Conservation (phyloP, 1,140 invertebrate genomes). For the Drosophila pruinosa region DNA sequence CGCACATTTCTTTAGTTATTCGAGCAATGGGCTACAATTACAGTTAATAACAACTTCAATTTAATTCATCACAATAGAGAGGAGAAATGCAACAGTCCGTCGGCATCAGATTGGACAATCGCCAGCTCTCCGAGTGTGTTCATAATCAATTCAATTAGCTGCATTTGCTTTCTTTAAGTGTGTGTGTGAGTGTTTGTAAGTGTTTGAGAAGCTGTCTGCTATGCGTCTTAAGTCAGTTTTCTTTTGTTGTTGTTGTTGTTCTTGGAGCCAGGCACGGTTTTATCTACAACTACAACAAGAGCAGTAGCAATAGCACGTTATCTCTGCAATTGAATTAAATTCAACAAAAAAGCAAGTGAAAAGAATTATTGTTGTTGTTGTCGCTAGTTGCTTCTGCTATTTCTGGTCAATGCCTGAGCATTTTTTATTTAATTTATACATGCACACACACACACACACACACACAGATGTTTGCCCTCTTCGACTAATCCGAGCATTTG, state of each 20-base stretch:
- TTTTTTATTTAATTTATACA: slow-evolving; percentile 66
- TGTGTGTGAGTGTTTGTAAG: slow-evolving; percentile 10
- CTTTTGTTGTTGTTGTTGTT: slow-evolving; percentile 45
- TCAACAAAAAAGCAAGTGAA: slow-evolving; percentile 47
- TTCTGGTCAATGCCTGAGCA: slow-evolving; percentile 43
- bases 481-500: slow-evolving; percentile 44
- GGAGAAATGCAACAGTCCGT: slow-evolving; percentile 20
- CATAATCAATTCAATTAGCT: slow-evolving; percentile 65
- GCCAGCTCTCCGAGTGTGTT: slow-evolving; percentile 15
- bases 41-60: slow-evolving; percentile 73
- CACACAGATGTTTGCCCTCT: not conserved
- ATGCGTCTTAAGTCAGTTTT: slow-evolving; percentile 48
- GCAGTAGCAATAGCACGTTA: slow-evolving; percentile 28
- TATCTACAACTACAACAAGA: slow-evolving; percentile 41
- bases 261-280: slow-evolving; percentile 68
- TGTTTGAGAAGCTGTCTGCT: slow-evolving; percentile 27
- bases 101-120: slow-evolving; percentile 25
- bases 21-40: slow-evolving; percentile 55
- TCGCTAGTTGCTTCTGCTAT: slow-evolving; percentile 50
- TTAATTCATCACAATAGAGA: slow-evolving; percentile 53
- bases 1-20: not conserved
- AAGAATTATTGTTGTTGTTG: slow-evolving; percentile 37
- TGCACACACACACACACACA: slow-evolving; percentile 1
- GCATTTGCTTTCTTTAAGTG: slow-evolving; percentile 44
- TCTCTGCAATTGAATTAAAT: slow-evolving; percentile 77